Base-by-base conservation (phyloP, 2,113 vertebrate genomes). In the Callithrix jacchus region DNA sequence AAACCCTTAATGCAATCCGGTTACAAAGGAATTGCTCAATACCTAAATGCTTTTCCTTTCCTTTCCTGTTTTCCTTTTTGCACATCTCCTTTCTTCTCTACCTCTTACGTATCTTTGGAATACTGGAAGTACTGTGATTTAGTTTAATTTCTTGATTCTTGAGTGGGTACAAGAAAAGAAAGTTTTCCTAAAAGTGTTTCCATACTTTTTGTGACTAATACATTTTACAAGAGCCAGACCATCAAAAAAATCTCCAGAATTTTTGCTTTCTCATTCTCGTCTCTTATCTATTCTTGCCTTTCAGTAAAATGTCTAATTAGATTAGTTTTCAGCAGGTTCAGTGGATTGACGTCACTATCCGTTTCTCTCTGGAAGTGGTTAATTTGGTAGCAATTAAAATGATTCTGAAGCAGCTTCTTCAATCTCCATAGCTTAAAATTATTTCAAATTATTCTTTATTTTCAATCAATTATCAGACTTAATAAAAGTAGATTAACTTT, bases 401-500 rank as follows among this genome's bases (percentile, higher is more conserved):
- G 56, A 74, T 49, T 96, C 49, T 61, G 3, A 40, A 68, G n/a
- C 6, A 2, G 16, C 5, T 83, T 8, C 27, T 89, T 86, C 4
- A 88, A 7, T 77, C 32, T 83, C 61, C 4, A 30, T 27, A 81
- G 45, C 35, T 83, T 52, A 68, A 83, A 10, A 54, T 94, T 77
- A 1, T 85, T 96, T 95, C 71, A 95, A 96, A 42, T 94, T 1
- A 84, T 93, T 92, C 20, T 47, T 83, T 87, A 64, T 58, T 17
- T 92, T 96, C 64, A 68, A 14, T 76, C 68, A 76, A 32, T 89
- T 97, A 81, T 45, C 83, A 87, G 68, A 95, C 64, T 37, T 86
- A 27, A 82, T 97, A 88, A 97, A 96, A 95, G 12, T 14, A 0
- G 37, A 11, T 91, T 86, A 98, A 88, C 27, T 89, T 95, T 93